Conservation (phyloP, 35 echinoderm and acorn worm species). For the Ptychodera flava region DNA sequence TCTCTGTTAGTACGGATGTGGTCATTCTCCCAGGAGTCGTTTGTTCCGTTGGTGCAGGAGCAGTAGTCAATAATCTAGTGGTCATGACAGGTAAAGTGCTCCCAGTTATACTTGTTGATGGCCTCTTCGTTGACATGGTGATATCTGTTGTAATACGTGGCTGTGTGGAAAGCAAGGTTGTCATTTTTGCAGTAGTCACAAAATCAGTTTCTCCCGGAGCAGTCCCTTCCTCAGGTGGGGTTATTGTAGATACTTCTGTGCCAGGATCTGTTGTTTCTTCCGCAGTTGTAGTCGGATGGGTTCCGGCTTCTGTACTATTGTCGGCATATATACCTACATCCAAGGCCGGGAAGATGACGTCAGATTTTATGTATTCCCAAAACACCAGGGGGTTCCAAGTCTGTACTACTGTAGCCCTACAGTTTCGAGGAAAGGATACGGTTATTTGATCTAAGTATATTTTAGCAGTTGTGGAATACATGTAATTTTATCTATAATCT, state of each 20-base stretch:
- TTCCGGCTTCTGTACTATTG: not conserved
- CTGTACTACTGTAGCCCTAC: too few species aligned
- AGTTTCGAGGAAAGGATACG: too few species aligned
- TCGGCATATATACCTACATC: too few species aligned
- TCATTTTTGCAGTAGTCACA: not conserved
- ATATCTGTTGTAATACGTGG: not conserved
- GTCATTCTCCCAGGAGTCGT: too few species aligned
- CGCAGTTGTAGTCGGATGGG: not conserved
- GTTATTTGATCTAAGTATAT: too few species aligned
- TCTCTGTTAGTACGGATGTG: not conserved
- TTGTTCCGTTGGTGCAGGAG: not conserved
- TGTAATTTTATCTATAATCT: too few species aligned
- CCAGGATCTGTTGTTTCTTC: not conserved
- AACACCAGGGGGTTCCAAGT: too few species aligned
- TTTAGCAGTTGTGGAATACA: too few species aligned
- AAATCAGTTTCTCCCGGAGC: not conserved
- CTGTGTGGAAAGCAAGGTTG: not conserved
- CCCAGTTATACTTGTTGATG: not conserved
- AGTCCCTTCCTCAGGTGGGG: not conserved
- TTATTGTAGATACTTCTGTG: not conserved
- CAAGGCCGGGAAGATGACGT: too few species aligned
- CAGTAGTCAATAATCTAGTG: not conserved
- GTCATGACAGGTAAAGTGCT: not conserved
- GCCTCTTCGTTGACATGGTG: not conserved
- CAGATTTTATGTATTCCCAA: too few species aligned